These are phyloP conservation scores for Corythucha ciliata DNA, from an alignment of 2,888 invertebrate species.

Conservation along the genomic window DNA sequence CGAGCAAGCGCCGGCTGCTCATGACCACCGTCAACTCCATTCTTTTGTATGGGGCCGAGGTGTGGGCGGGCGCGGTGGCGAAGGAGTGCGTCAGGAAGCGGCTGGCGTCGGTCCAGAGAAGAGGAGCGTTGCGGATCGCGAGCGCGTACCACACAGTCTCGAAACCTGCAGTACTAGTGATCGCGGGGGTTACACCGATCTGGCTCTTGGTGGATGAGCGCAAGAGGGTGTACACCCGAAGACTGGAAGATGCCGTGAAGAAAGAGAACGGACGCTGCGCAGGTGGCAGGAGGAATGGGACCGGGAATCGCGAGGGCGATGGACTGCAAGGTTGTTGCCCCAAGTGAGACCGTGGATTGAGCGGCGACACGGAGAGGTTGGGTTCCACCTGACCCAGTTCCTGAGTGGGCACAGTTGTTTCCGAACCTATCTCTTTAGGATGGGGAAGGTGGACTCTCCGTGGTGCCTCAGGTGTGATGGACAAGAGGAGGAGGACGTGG, in stretches of 20 bases:
- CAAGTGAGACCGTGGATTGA: not conserved
- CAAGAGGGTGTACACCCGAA: conserved; percentile 4
- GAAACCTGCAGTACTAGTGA: conserved; percentile 29
- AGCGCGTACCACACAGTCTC: conserved; percentile 35
- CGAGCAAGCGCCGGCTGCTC: not conserved
- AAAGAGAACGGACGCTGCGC: conserved; percentile 16
- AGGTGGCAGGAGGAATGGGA: conserved; percentile 32
- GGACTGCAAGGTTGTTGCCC: conserved; percentile 24
- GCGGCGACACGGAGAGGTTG: conserved; percentile 1
- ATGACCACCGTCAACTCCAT: conserved; percentile 6
- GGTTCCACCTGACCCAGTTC: conserved; percentile 28
- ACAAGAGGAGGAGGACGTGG: conserved; percentile 2
- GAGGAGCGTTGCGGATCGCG: conserved; percentile 30
- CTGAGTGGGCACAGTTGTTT: conserved; percentile 33
- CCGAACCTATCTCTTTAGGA: conserved; percentile 25
- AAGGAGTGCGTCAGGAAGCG: conserved; percentile 25
- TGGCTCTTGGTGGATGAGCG: conserved; percentile 30
- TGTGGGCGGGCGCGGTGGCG: conserved; percentile 25
- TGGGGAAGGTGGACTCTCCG: too few species aligned
- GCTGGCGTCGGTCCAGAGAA: conserved; percentile 30
- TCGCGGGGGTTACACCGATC: conserved; percentile 37
- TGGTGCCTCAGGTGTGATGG: too few species aligned
- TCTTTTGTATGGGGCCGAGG: conserved; percentile 10
- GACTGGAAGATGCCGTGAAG: conserved; percentile 5
- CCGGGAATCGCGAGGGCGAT: conserved; percentile 23